phyloP scores from a whole-genome alignment of 2,113 vertebrate species.

The Miniopterus natalensis region DNA sequence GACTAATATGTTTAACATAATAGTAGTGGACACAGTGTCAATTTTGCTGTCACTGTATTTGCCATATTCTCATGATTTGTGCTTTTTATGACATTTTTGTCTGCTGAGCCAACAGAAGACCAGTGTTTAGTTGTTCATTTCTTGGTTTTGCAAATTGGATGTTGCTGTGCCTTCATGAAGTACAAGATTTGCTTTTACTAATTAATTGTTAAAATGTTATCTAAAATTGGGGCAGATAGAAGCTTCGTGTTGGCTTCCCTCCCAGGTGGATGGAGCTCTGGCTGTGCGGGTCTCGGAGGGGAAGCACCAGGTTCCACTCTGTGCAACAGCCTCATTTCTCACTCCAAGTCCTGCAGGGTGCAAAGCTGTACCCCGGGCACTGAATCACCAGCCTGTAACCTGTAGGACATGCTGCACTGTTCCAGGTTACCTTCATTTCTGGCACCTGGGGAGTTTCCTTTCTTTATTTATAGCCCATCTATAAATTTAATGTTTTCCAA shows the following conservation, averaged over 20 bases:
- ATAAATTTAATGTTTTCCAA: background rate
- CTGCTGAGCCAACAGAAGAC: background rate
- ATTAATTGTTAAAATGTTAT: background rate
- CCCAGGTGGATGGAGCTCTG: background rate
- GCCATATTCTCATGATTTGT: background rate
- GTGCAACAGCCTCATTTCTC: background rate
- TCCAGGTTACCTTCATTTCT: background rate
- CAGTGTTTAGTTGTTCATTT: background rate
- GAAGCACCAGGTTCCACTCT: no score
- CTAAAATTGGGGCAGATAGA: background rate
- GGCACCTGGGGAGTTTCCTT: background rate
- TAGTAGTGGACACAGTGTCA: background rate
- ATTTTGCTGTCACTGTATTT: background rate
- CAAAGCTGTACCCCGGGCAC: accelerated
- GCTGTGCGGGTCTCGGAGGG: background rate
- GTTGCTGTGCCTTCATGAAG: background rate
- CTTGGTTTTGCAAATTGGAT: background rate
- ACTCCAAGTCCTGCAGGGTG: background rate
- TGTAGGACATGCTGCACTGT: no score
- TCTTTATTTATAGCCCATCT: background rate
- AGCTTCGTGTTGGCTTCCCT: background rate
- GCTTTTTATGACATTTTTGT: background rate
- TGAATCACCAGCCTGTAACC: no score
- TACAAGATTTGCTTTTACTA: background rate
- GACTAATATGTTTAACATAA: background rate